phyloP scores from a whole-genome alignment of 2,888 invertebrate species.

The Tipula helvola region DNA sequence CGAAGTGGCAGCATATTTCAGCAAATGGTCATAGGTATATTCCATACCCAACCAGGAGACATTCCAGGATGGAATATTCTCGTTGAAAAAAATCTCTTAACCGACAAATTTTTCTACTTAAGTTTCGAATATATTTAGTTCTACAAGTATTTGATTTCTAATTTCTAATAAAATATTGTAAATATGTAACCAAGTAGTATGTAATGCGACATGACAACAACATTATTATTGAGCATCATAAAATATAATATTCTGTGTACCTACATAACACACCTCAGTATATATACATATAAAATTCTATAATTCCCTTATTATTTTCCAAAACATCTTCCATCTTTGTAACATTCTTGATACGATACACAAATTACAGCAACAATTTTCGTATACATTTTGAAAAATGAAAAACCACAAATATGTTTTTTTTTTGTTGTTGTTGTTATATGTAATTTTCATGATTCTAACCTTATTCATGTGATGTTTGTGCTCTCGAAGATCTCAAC shows the following conservation, averaged over 20 bases:
- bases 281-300: not conserved
- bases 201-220: not conserved
- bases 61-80: no score
- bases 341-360: not conserved
- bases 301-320: not conserved
- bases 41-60: no score
- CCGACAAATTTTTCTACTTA: no score
- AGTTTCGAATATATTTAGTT: no score
- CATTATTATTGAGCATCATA: not conserved
- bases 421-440: not conserved
- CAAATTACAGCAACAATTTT: not conserved
- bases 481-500: not conserved
- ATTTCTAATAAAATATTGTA: not conserved
- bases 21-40: no score
- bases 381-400: not conserved
- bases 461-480: not conserved
- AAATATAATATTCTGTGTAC: not conserved
- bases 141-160: not conserved
- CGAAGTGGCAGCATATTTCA: no score
- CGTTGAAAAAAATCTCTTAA: no score
- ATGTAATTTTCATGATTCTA: not conserved
- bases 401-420: not conserved
- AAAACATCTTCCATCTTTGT: not conserved
- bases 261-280: not conserved
- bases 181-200: not conserved